Conservation (phyloP, 2,797 vertebrate species). For the Graptemys geographica region DNA sequence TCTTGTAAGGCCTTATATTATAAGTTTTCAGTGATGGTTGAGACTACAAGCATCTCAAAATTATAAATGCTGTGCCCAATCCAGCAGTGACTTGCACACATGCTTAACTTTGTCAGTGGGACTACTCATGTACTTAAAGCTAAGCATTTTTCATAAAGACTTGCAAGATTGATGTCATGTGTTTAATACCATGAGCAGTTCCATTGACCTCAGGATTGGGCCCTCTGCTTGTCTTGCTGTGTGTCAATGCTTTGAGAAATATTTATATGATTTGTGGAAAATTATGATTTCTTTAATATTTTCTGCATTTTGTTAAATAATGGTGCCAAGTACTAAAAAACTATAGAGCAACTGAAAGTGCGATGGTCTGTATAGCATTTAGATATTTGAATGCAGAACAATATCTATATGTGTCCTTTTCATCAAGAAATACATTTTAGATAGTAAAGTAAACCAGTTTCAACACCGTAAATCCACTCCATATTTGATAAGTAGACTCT, state of each 20-base stretch:
- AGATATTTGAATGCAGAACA: not conserved
- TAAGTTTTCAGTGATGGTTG: not conserved
- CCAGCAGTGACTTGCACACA: not conserved
- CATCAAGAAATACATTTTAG: not conserved
- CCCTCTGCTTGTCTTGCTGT: not conserved
- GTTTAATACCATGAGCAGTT: not conserved
- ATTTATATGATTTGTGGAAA: not conserved
- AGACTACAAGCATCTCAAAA: not conserved
- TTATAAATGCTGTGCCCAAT: not conserved
- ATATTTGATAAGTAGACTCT: slow-evolving; percentile 10
- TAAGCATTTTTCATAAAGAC: not conserved
- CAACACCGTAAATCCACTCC: not conserved
- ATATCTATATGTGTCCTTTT: not conserved
- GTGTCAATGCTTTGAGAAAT: not conserved
- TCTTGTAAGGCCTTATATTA: not conserved
- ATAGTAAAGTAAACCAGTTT: slow-evolving; percentile 7
- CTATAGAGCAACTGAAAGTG: not conserved
- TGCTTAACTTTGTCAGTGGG: not conserved
- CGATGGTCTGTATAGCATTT: not conserved
- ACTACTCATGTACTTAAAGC: not conserved
- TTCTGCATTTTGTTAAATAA: not conserved
- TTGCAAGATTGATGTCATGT: not conserved
- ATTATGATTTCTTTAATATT: not conserved
- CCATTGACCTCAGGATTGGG: not conserved
- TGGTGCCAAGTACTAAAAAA: not conserved